Evolutionary conservation across 35 echinoderm and acorn worm species (phyloP), one percentile per base, ranked within the genome.

Genomic region (Acanthaster planci): DNA sequence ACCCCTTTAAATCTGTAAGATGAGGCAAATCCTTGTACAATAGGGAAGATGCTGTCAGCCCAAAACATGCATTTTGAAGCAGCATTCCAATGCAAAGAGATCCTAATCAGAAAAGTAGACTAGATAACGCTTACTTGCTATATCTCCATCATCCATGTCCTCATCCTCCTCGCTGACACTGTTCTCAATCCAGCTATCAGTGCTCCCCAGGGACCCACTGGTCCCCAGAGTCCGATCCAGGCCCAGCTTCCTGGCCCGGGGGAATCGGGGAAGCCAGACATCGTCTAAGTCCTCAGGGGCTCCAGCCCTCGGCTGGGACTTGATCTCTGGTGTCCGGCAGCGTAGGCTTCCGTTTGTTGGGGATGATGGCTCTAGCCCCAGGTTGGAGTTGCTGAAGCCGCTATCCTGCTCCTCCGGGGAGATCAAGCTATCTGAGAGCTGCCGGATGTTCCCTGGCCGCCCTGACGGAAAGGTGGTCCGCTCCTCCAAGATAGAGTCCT

Each of bases 151-250:
- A 15, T 72, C 64, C 64, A 72, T 72, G 29, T 72, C 64, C 15
- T 72, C 64, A 12, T 72, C 64, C 23, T 72, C 64, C 23, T 72
- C 64, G 64, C 64, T 72, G 5, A 72, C 64, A 72, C 64, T 72
- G 64, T 72, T 72, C 64, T 72, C 64, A 72, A 72, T 72, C 64
- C 64, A 72, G 15, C 64, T 72, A 72, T 72, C 64, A 1, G 64
- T 72, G 64, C 64, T 72, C 1, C 64, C 64, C 2, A 72, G 64
- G 7, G 64, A 72, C 2, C 64, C 64, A 4, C 64, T 72, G 26
- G 64, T 72, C 18, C 64, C 64, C 18, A 72, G 64, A 19, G 29
- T 72, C 15, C 64, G 22, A 26, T 72, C 64, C 26, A 34, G 22
- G 10, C 64, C 64, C 7, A 72, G 64, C 64, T 72, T 72, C 64